Evolutionary conservation across 2,797 vertebrate species (phyloP).

Genomic region (Sphenopsis melanotis): DNA sequence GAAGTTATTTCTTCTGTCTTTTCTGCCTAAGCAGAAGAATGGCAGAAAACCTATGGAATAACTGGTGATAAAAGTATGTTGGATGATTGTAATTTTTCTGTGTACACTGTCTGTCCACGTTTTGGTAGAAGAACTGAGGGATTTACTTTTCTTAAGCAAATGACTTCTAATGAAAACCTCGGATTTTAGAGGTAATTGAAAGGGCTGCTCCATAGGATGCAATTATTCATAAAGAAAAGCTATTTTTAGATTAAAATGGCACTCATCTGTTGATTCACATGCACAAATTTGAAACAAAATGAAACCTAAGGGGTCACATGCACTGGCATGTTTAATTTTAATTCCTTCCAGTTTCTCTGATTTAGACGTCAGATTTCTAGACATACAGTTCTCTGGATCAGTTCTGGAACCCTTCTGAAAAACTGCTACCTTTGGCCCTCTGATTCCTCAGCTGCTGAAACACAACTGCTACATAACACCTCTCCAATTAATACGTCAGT

Average conservation of each 20-base stretch:
- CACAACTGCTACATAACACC: not conserved
- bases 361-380: not conserved
- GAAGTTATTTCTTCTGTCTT: not conserved
- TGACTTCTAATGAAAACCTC: not conserved
- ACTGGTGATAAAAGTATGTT: not conserved
- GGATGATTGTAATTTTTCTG: not conserved
- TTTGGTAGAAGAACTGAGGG: not conserved
- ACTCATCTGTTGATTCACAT: not conserved
- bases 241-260: not conserved
- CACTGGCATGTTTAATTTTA: not conserved
- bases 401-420: not conserved
- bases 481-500: not conserved
- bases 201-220: not conserved
- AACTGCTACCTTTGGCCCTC: not conserved
- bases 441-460: not conserved
- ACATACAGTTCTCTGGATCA: not conserved
- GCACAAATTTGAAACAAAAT: not conserved
- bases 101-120: not conserved
- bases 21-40: not conserved
- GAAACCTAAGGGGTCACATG: accelerated
- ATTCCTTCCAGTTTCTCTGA: not conserved
- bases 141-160: not conserved
- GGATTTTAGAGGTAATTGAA: not conserved
- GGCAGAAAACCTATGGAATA: not conserved
- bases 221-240: not conserved